Percentiles rank a stretch among this genome's conserved stretches.
Evolutionary conservation across 2,888 invertebrate species (phyloP).

Genomic region (Ormyrus rosae): DNA sequence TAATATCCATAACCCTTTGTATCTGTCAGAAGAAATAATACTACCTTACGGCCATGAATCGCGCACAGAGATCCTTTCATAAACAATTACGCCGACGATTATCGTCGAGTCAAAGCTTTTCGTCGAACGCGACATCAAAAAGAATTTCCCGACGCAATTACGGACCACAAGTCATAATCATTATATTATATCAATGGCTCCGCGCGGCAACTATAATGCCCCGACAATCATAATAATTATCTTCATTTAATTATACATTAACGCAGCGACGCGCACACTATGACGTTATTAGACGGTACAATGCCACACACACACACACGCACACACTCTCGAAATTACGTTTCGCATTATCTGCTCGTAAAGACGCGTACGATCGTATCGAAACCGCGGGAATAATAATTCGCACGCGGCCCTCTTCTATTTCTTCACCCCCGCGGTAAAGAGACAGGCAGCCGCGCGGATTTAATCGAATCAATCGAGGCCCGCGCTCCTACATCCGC

Average conservation of each 20-base stretch:
- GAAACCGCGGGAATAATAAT: slow-evolving; percentile 11
- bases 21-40: too few species aligned
- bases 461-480: not conserved
- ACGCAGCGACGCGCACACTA: slow-evolving; percentile 5
- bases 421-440: too few species aligned
- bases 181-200: not conserved
- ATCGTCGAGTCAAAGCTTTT: too few species aligned
- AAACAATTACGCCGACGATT: too few species aligned
- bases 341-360: slow-evolving; percentile 28
- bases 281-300: slow-evolving; percentile 12
- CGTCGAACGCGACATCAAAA: too few species aligned
- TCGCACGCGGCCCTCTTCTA: not conserved
- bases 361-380: slow-evolving; percentile 18
- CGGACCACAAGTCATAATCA: not conserved
- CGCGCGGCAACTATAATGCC: not conserved
- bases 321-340: too few species aligned
- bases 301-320: slow-evolving; percentile 24
- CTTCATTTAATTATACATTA: slow-evolving; percentile 34
- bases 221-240: slow-evolving; percentile 12
- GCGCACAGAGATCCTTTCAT: too few species aligned
- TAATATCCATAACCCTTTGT: too few species aligned
- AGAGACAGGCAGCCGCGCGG: too few species aligned
- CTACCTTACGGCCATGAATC: too few species aligned
- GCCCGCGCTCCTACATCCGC: not conserved
- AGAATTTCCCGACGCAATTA: too few species aligned